A percentile compares a stretch with the other conserved stretches of the same genome.
Evolutionary conservation across 2,113 vertebrate species (phyloP).

Genomic region (Paradisaea rubra): DNA sequence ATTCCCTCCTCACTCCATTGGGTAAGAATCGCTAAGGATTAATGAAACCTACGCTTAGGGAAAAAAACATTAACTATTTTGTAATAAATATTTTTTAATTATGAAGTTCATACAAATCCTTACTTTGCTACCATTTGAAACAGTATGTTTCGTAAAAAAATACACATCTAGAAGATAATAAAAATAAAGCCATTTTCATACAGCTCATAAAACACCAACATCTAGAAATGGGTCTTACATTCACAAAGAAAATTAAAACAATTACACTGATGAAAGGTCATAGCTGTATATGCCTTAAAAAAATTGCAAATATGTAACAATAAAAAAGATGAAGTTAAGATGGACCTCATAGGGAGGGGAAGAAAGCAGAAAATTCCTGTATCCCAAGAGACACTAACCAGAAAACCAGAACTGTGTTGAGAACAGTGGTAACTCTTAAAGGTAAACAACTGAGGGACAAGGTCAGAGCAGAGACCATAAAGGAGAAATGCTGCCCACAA

Average conservation of each 20-base stretch:
- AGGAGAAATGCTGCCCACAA: background rate
- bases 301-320: background rate
- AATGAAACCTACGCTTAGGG: background rate
- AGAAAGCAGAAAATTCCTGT: background rate
- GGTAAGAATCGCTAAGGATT: background rate
- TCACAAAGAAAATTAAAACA: background rate
- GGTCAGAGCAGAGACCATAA: background rate
- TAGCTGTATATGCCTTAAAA: background rate
- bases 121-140: background rate
- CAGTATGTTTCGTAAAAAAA: background rate
- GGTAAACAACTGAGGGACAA: background rate
- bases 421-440: background rate
- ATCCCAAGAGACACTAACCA: background rate
- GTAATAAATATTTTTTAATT: background rate
- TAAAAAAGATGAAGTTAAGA: background rate
- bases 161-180: background rate
- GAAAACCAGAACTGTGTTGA: background rate
- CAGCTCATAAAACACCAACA: background rate
- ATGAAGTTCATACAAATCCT: background rate
- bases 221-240: background rate
- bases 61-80: background rate
- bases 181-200: background rate
- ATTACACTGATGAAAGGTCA: background rate
- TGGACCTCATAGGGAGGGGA: background rate
- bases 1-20: background rate